Evolutionary conservation across 2,888 invertebrate species (phyloP).

Genomic region (Phoenoteleia sp.): DNA sequence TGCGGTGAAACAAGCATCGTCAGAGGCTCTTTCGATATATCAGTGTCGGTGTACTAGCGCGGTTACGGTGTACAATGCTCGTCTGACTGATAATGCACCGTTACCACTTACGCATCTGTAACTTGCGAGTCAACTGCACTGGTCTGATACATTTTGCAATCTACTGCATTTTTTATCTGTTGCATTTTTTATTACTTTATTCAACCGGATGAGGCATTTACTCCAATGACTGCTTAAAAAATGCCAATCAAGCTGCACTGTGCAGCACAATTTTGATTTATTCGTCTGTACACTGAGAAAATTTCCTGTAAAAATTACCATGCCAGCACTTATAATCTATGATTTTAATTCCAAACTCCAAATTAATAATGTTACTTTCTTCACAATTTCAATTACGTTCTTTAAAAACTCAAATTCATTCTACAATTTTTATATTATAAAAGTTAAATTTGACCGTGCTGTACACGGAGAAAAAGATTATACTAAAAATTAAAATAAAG

Average conservation of each 20-base stretch:
- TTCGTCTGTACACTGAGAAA: too few species aligned
- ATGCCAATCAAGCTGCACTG: constrained; percentile 40
- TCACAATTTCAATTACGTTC: too few species aligned
- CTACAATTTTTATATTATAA: too few species aligned
- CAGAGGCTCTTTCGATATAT: constrained; percentile 51
- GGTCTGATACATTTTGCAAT: constrained; percentile 52
- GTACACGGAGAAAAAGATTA: too few species aligned
- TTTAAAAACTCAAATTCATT: too few species aligned
- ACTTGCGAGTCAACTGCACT: constrained; percentile 21
- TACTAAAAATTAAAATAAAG: too few species aligned
- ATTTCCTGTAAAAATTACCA: too few species aligned
- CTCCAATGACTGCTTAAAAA: background rate
- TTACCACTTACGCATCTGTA: constrained; percentile 63
- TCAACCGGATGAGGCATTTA: background rate
- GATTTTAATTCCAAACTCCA: too few species aligned
- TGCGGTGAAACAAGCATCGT: constrained; percentile 41
- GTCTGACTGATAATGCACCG: constrained; percentile 63
- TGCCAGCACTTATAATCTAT: too few species aligned
- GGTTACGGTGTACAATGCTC: constrained; percentile 55
- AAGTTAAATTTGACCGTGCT: too few species aligned
- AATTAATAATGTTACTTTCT: too few species aligned
- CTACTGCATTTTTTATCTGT: constrained; percentile 54
- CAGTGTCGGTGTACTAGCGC: constrained; percentile 42
- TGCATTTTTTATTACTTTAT: constrained; percentile 37
- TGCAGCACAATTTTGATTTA: too few species aligned